A percentile compares a stretch with the other conserved stretches of the same genome.
Evolutionary conservation across 2,888 invertebrate genomes (phyloP).

Genomic region (Caradrina kadenii): DNA sequence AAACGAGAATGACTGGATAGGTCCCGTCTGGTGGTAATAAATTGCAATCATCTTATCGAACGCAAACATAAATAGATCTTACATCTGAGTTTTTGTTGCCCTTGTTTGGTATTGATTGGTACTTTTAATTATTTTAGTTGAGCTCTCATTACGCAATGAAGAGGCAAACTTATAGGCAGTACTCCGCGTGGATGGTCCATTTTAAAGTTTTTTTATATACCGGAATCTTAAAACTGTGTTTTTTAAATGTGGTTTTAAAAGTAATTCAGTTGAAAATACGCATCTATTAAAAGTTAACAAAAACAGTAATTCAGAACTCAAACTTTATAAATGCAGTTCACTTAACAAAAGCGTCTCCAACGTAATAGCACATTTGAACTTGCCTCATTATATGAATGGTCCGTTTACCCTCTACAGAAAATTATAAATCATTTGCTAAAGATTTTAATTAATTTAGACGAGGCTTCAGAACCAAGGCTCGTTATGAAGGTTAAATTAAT

Average conservation of each 20-base stretch:
- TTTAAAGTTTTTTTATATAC: no score
- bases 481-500: slow-evolving; percentile 52
- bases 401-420: slow-evolving; percentile 44
- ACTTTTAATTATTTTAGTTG: slow-evolving; percentile 33
- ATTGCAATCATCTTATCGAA: slow-evolving; percentile 59
- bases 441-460: slow-evolving; percentile 54
- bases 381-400: slow-evolving; percentile 47
- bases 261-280: background rate
- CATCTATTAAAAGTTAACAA: slow-evolving; percentile 14
- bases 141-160: slow-evolving; percentile 12
- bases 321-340: slow-evolving; percentile 46
- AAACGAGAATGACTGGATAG: slow-evolving; percentile 56
- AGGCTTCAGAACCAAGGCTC: slow-evolving; percentile 46
- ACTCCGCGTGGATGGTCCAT: background rate
- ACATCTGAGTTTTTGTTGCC: slow-evolving; percentile 34
- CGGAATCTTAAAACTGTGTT: background rate
- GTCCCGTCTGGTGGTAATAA: slow-evolving; percentile 48
- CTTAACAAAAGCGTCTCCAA: slow-evolving; percentile 26
- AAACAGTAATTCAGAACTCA: slow-evolving; percentile 6
- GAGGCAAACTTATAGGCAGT: background rate
- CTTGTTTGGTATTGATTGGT: slow-evolving; percentile 13
- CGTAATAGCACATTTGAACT: slow-evolving; percentile 49
- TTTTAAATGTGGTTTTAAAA: background rate
- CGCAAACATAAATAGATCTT: slow-evolving; percentile 43
- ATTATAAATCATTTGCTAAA: slow-evolving; percentile 56